Conservation (phyloP, 2,113 vertebrate genomes). For the Pygoscelis antarcticus region DNA sequence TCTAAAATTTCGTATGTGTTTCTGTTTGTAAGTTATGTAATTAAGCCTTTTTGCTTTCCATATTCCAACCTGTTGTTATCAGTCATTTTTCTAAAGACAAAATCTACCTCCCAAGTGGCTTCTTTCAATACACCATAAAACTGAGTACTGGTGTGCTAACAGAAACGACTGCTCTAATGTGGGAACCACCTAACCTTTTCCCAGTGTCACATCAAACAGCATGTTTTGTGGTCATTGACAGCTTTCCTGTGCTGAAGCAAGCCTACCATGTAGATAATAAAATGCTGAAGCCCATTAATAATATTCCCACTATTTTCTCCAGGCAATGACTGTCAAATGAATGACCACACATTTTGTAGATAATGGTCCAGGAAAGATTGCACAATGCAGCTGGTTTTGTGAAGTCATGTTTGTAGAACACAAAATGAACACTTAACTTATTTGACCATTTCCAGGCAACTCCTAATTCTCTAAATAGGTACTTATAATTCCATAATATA, state of each 20-base stretch:
- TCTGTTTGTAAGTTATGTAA: background rate
- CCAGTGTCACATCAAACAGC: background rate
- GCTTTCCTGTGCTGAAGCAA: background rate
- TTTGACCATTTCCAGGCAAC: background rate
- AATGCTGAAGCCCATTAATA: background rate
- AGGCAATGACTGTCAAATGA: background rate
- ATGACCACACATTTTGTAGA: background rate
- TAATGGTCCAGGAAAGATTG: background rate
- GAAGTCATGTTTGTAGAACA: background rate
- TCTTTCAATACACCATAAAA: background rate
- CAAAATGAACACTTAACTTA: background rate
- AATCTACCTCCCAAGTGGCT: background rate
- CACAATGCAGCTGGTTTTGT: background rate
- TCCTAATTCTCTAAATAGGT: background rate
- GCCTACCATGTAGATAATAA: background rate
- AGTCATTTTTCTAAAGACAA: background rate
- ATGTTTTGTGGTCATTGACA: background rate
- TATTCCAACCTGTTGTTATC: conserved; percentile 1
- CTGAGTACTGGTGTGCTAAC: background rate
- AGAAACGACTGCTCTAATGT: background rate
- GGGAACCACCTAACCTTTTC: background rate
- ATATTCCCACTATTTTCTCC: background rate
- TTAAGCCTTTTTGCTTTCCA: background rate
- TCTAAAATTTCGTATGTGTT: background rate
- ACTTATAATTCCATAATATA: background rate